Evolutionary conservation across 2,888 invertebrate species (phyloP), one percentile per base, ranked within the genome.

Genomic region (Tetragonula carbonaria): DNA sequence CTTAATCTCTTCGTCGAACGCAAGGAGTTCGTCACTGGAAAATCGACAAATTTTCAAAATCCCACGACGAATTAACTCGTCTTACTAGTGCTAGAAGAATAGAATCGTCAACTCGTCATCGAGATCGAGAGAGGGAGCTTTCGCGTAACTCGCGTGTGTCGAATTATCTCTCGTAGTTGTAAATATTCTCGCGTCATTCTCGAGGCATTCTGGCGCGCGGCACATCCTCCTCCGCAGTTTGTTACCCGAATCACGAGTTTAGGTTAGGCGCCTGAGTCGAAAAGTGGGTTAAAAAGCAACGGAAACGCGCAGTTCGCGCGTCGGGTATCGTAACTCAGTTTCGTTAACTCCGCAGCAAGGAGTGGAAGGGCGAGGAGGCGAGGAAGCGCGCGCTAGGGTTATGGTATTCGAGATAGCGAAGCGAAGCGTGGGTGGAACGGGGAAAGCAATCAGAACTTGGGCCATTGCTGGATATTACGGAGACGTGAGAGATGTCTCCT

Each of bases 381-480:
- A 84, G 91, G 90, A 88, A 90, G 82, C 81, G 88, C 81, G 88
- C 86, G 86, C 90, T 86, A 92, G 93, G 92, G 92, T 92, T 92
- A 92, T 91, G 90, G 91, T 90, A 90, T 87, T 90, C 87, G 92
- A 92, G 92, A 92, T 91, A 92, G 91, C 90, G 86, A 91, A 87
- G 89, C 88, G 87, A 90, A 88, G 85, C 88, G 90, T 85, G 87
- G 88, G 87, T 90, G 90, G 90, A 88, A 89, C 89, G 90, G 93
- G 93, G 92, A 94, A 94, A 94, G 94, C 94, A 94, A 94, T 94
- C 94, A 94, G 94, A 94, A 94, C 94, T 94, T 94, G 94, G 94
- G 94, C 94, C 94, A 94, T 94, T 94, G 93, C 93, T 94, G 92
- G 93, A 94, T 94, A 94, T 94, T 94, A 94, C 94, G 90, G 92